A percentile compares a stretch with the other conserved stretches of the same genome.
Conservation (phyloP, 2,797 vertebrate species). For the Paedocypris micromegethes region DNA sequence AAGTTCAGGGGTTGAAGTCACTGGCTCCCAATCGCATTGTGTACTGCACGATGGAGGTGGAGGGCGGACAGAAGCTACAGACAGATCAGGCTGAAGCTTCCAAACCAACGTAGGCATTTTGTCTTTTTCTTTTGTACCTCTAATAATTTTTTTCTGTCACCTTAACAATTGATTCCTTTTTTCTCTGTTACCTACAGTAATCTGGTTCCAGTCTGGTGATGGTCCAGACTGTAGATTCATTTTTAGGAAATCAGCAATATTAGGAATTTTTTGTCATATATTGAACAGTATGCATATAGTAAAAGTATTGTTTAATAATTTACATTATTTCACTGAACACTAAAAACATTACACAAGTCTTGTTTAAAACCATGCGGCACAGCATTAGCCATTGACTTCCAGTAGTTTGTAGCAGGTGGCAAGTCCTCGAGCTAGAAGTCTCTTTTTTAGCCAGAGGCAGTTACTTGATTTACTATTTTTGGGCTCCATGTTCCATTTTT, state of each 20-base stretch:
- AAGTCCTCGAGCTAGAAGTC: conserved; percentile 36
- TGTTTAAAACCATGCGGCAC: no score
- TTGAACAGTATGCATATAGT: no score
- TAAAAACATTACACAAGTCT: no score
- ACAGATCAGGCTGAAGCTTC: conserved; percentile 98
- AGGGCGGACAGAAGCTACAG: conserved; percentile 94
- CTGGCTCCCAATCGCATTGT: conserved; percentile 94
- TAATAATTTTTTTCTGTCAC: neutral
- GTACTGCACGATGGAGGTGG: conserved; percentile 98
- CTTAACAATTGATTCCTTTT: neutral
- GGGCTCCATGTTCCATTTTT: conserved; percentile 53
- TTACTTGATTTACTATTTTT: conserved; percentile 62
- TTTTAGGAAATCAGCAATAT: no score
- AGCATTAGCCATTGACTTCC: no score
- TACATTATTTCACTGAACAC: no score
- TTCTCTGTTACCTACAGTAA: no score
- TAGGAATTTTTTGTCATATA: no score
- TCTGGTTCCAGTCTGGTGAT: no score
- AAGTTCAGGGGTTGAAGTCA: conserved; percentile 92
- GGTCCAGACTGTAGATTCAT: no score
- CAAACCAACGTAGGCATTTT: conserved; percentile 84
- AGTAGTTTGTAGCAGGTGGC: conserved; percentile 32
- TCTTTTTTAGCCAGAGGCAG: conserved; percentile 42
- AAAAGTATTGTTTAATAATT: no score
- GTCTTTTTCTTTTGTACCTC: neutral